Evolutionary conservation across 1,140 invertebrate genomes (phyloP), one percentile per base, ranked within the genome.

Genomic region (Aethina tumida): DNA sequence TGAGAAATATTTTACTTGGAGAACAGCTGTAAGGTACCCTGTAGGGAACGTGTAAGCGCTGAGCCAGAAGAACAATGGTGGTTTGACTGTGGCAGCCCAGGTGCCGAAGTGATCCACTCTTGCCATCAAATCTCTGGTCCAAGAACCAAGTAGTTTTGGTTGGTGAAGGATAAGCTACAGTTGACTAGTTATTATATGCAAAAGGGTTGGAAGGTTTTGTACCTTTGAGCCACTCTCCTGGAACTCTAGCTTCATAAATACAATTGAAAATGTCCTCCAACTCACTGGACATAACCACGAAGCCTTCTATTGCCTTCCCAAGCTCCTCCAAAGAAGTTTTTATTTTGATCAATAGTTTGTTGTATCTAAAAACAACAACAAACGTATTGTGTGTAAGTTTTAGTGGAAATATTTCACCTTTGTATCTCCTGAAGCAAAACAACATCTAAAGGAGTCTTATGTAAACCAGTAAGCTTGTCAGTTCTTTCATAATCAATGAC

Each of bases 31-130:
- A 27, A 95, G 71, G 66, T 93, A 92, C 37, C 84, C 86, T 24
- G 89, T 88, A 8, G 90, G 90, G 54, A 88, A 91, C 25, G 88
- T 91, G 55, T 85, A 87, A n/a, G 88, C 84, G 2, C 81, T 75
- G 29, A 94, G 64, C 88, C 88, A 93, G 57, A 90, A 88, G 10
- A 86, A 68, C 14, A 75, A 61, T 2, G 88, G 87, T 8, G 83
- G 71, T 44, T 75, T 74, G 4, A 77, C 72, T 1, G 77, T 84
- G 43, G 64, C 63, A 2, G 84, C 78, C 87, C 87, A 92, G 27
- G 64, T 66, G 16, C 59, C 42, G 51, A 91, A 77, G 59, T 86
- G 78, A 24, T 79, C 73, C 5, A 89, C 71, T 34, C 86, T 68
- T 42, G 64, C 62, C 10, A 73, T 69, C 41, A 92, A 63, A 68